phyloP scores from a whole-genome alignment of 2,113 vertebrate genomes.

The Gallinago jamesoni region DNA sequence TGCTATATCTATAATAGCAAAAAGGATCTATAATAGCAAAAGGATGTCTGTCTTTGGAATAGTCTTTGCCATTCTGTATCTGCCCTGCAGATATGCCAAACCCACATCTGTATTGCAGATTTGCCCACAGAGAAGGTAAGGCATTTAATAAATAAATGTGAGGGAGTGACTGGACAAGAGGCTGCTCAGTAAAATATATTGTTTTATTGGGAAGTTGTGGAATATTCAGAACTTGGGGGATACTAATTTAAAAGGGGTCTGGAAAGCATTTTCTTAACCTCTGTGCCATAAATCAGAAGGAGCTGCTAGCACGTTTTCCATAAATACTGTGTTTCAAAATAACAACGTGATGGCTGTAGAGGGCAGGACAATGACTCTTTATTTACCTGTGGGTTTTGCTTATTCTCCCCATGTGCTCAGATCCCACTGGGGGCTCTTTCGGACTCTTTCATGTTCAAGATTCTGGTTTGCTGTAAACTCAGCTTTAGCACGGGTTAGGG shows the following conservation, averaged over 20 bases:
- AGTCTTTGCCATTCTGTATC: background rate
- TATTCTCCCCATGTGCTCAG: background rate
- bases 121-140: background rate
- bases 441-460: background rate
- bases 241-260: background rate
- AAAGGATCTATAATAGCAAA: background rate
- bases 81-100: background rate
- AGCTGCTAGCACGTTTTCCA: background rate
- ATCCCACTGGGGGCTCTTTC: background rate
- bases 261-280: background rate
- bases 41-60: background rate
- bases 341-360: background rate
- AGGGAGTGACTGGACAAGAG: background rate
- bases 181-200: background rate
- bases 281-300: background rate
- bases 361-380: background rate
- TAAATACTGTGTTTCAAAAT: background rate
- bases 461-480: background rate
- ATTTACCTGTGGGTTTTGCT: background rate
- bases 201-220: background rate
- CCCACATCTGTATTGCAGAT: background rate
- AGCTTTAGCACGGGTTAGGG: background rate
- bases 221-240: background rate
- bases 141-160: background rate
- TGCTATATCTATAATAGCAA: background rate